phyloP scores from a whole-genome alignment of 2,888 invertebrate species.

The Cephalotes varians region DNA sequence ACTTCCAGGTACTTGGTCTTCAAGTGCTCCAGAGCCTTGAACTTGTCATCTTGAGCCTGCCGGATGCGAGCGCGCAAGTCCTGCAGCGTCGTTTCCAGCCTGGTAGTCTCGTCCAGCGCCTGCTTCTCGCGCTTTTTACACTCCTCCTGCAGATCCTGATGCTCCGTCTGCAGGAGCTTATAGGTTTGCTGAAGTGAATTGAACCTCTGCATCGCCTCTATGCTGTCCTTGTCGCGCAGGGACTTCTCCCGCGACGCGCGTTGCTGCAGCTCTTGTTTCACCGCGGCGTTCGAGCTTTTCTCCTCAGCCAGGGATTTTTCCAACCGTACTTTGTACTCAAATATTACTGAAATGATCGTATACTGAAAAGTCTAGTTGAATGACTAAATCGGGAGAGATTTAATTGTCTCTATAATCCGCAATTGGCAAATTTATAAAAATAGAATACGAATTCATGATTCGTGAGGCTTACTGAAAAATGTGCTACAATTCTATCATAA shows the following conservation, averaged over 20 bases:
- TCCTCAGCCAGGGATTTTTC: constrained; percentile 84
- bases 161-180: constrained; percentile 81
- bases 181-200: constrained; percentile 83
- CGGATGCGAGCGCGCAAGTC: constrained; percentile 78
- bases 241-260: constrained; percentile 82
- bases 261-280: constrained; percentile 83
- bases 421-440: background rate
- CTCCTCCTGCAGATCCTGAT: constrained; percentile 81
- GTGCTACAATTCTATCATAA: background rate
- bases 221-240: constrained; percentile 81
- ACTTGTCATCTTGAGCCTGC: constrained; percentile 77
- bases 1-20: constrained; percentile 80
- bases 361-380: background rate
- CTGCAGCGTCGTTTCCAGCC: constrained; percentile 75
- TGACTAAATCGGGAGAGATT: background rate
- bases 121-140: constrained; percentile 80
- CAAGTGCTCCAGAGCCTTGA: constrained; percentile 78
- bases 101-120: constrained; percentile 76
- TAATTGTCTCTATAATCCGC: background rate
- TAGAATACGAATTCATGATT: background rate
- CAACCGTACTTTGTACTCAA: constrained; percentile 83
- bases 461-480: background rate
- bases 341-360: constrained; percentile 78
- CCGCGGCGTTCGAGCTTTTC: constrained; percentile 82
- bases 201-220: constrained; percentile 81